Evolutionary conservation across 2,113 vertebrate species (phyloP).

Genomic region (Polyodon spathula): DNA sequence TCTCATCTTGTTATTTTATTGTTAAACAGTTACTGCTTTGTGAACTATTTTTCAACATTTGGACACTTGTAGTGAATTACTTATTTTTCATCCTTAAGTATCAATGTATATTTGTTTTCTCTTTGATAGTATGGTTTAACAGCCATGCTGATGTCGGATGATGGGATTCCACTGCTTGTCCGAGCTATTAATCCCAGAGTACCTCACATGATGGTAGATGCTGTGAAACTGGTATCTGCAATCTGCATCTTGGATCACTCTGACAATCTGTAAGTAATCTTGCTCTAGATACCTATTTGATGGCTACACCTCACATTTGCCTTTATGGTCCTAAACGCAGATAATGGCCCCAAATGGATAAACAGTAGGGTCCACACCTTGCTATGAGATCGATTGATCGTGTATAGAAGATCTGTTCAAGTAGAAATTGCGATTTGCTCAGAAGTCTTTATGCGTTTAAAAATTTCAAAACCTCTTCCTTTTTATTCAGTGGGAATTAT

Average conservation of each 20-base stretch:
- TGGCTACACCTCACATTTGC: background rate
- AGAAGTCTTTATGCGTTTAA: too few relatives aligned
- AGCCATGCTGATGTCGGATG: conserved; percentile 68
- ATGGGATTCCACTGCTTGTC: conserved; percentile 74
- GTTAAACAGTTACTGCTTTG: too few relatives aligned
- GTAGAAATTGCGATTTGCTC: too few relatives aligned
- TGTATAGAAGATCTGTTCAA: too few relatives aligned
- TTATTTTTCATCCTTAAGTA: background rate
- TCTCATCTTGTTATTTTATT: too few relatives aligned
- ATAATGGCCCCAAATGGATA: too few relatives aligned
- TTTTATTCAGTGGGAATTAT: too few relatives aligned
- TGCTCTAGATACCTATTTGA: background rate
- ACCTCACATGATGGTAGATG: conserved; percentile 82
- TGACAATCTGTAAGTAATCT: conserved; percentile 67
- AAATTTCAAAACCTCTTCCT: background rate
- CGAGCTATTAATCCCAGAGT: conserved; percentile 68
- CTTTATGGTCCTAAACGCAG: too few relatives aligned
- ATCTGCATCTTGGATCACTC: conserved; percentile 75
- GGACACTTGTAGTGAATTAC: background rate
- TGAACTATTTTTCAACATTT: background rate
- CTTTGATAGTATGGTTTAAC: conserved; percentile 69
- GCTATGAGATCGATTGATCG: too few relatives aligned
- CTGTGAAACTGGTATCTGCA: conserved; percentile 74
- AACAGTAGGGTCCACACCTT: too few relatives aligned
- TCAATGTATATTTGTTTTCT: conserved; percentile 8